Conservation (phyloP, 1,140 invertebrate species). For the Drosophila santomea region DNA sequence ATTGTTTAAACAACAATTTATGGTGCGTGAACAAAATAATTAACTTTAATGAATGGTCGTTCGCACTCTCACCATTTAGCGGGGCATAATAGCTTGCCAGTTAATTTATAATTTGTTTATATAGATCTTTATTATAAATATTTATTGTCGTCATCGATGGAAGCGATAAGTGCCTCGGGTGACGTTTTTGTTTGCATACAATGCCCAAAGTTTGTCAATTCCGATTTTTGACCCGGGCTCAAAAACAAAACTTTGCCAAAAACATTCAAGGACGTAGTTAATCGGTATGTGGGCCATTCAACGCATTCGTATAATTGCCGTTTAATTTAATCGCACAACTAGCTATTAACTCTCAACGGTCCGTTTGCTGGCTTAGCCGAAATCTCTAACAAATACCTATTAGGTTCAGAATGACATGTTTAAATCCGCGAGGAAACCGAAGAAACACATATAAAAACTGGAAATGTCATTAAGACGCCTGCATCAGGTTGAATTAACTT, state of each 20-base stretch:
- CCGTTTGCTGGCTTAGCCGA: conserved; percentile 30
- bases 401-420: conserved; percentile 21
- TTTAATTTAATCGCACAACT: conserved; percentile 31
- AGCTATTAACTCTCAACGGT: conserved; percentile 13
- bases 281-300: conserved; percentile 35
- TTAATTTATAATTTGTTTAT: conserved; percentile 15
- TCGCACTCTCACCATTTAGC: conserved; percentile 41
- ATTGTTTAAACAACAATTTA: conserved; percentile 8
- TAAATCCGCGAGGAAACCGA: conserved; percentile 30
- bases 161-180: conserved; percentile 32
- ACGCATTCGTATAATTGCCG: conserved; percentile 23
- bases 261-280: conserved; percentile 33
- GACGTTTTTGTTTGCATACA: conserved; percentile 31
- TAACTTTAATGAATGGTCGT: conserved; percentile 6
- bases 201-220: conserved; percentile 5
- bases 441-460: conserved; percentile 39
- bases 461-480: conserved; percentile 31
- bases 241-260: conserved; percentile 34
- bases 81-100: conserved; percentile 31
- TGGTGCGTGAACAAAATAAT: conserved; percentile 24
- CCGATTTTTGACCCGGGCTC: conserved; percentile 22
- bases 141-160: conserved; percentile 33
- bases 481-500: background rate
- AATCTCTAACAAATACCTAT: conserved; percentile 32
- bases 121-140: conserved; percentile 14